Evolutionary conservation across 1,140 invertebrate species (phyloP), one percentile per base, ranked within the genome.

Genomic region (Phthorimaea operculella): DNA sequence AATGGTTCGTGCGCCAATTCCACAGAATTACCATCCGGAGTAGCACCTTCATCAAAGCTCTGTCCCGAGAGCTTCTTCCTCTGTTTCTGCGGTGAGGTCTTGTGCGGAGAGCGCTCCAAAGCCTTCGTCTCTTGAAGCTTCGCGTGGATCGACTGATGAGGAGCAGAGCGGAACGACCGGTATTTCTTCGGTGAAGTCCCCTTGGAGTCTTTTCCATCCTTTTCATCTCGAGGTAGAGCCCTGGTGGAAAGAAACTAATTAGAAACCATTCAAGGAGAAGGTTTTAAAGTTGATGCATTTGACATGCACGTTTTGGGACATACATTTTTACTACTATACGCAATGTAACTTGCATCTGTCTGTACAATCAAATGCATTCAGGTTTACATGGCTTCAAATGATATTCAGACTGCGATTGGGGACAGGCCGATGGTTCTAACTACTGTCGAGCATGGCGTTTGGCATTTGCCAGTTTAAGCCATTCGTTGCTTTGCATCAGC

Each of bases 141-240:
- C 21, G 83, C 84, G 60, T 87, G 84, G 64, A 87, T 86, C 57
- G 83, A 86, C 66, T 87, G 85, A 62, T 87, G 84, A 12, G 85
- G 85, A 16, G 84, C 84, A 11, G 85, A 87, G 49, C 77, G 70
- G 82, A 87, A 87, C 39, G 84, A 86, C 18, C 80, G 73, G 59
- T 76, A 85, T 79, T 91, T 92, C 68, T 90, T 90, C 39, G 91
- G 90, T 12, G 88, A 91, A 16, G 74, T 77, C 39, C 74, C 77
- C 75, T 94, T 93, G 64, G 92, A 92, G 67, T 92, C 93, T 78
- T 95, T 94, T 64, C 93, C 92, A 55, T 95, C 93, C 74, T 95
- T 95, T 72, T 95, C 93, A 73, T 94, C 93, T 68, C 95, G 93
- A 53, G 93, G 93, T 65, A 94, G 90, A 51, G 91, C 90, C 82